These are phyloP conservation scores for Oophaga pumilio DNA, from an alignment of 2,113 vertebrate genomes.

Conservation along the genomic window DNA sequence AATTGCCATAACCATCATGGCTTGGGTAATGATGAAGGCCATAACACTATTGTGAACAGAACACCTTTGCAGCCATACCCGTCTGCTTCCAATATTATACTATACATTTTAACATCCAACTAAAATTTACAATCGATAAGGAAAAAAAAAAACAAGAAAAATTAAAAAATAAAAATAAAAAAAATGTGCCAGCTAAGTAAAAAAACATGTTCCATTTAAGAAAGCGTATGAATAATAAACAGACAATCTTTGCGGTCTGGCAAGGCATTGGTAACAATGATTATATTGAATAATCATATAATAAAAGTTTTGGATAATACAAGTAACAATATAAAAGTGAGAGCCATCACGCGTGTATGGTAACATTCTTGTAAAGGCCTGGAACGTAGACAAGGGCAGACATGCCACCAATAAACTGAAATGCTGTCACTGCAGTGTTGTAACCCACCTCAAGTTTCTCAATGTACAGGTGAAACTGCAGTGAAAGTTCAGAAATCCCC, in stretches of 20 bases:
- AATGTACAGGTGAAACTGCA: background rate
- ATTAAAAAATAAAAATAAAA: background rate
- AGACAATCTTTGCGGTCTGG: conserved; percentile 13
- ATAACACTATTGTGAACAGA: background rate
- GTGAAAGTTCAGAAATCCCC: background rate
- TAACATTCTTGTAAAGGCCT: conserved; percentile 12
- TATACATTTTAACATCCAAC: background rate
- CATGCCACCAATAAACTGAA: background rate
- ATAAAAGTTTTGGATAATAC: background rate
- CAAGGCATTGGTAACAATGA: conserved; percentile 8
- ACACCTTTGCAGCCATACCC: background rate
- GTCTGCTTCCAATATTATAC: background rate
- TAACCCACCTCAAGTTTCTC: background rate
- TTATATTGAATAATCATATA: conserved; percentile 7
- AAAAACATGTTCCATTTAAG: background rate
- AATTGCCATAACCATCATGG: background rate
- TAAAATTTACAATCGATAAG: background rate
- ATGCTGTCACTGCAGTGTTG: background rate
- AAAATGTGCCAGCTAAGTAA: background rate
- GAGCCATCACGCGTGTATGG: background rate
- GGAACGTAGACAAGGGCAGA: background rate
- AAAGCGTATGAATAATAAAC: background rate
- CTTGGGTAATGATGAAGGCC: background rate
- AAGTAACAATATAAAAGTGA: conserved; percentile 4
- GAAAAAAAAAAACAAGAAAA: background rate